These are phyloP conservation scores for Anagrus nilaparvatae DNA, from an alignment of 1,140 invertebrate species.

Conservation along the genomic window DNA sequence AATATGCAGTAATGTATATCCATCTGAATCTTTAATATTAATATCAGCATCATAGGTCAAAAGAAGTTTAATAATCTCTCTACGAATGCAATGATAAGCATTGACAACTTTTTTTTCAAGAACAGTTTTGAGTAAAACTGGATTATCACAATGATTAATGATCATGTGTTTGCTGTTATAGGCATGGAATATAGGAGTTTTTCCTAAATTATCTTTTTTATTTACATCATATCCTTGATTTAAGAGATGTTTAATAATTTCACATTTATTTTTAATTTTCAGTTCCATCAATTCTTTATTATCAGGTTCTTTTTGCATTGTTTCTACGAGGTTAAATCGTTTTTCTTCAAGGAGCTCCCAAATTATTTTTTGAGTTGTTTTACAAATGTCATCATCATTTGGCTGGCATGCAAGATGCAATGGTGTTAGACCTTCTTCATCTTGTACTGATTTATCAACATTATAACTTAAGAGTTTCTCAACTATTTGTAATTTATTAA, in stretches of 20 bases:
- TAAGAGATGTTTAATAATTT: constrained; percentile 8
- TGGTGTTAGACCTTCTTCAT: constrained; percentile 3
- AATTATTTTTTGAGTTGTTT: constrained; percentile 1
- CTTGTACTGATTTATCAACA: constrained; percentile 4
- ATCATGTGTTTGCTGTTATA: neutral
- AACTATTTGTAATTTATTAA: neutral
- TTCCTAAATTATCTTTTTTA: neutral
- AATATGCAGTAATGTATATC: constrained; percentile 7
- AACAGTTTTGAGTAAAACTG: neutral
- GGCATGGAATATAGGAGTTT: constrained; percentile 9
- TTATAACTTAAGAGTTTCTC: constrained; percentile 2
- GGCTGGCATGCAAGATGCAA: constrained; percentile 11
- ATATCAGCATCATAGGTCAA: constrained; percentile 3
- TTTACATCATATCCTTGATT: constrained; percentile 9
- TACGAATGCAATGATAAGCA: constrained; percentile 1
- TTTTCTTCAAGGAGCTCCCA: neutral
- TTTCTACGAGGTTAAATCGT: too few species aligned
- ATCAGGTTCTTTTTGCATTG: neutral
- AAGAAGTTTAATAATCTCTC: constrained; percentile 10
- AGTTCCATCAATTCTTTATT: neutral
- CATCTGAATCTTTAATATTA: neutral
- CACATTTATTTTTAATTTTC: constrained; percentile 3
- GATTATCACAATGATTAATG: neutral
- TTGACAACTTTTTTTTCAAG: constrained; percentile 1
- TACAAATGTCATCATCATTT: constrained; percentile 2